Conservation (phyloP, 2,888 invertebrate genomes). For the Cantharis rufa region DNA sequence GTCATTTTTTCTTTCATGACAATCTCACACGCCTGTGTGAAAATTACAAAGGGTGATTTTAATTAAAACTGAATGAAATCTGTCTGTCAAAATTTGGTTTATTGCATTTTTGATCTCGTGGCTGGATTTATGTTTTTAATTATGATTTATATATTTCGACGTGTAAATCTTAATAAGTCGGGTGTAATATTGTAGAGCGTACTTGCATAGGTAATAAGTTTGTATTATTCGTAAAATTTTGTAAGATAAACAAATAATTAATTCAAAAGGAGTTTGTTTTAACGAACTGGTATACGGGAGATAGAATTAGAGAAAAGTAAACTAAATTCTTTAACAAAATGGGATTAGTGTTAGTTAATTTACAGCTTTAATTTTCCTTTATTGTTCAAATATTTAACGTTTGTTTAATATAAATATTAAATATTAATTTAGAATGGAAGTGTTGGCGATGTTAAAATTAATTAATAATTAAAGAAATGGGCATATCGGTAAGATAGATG, state of each 20-base stretch:
- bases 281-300: not conserved
- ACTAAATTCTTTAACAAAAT: not conserved
- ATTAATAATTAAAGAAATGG: not conserved
- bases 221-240: not conserved
- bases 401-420: not conserved
- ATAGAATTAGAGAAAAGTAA: not conserved
- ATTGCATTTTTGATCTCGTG: not conserved
- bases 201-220: not conserved
- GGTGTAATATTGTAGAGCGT: not conserved
- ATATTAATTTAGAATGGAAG: not conserved
- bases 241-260: not conserved
- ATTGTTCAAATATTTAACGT: slow-evolving; percentile 1
- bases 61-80: not conserved
- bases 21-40: not conserved
- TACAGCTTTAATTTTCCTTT: not conserved
- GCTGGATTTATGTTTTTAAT: not conserved
- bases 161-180: not conserved
- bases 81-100: not conserved
- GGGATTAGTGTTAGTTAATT: not conserved
- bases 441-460: not conserved
- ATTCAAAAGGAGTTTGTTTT: not conserved
- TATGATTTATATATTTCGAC: not conserved
- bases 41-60: not conserved
- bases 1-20: not conserved
- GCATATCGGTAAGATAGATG: too few species aligned